Evolutionary conservation across 2,113 vertebrate species (phyloP).

Genomic region (Cacatua alba): DNA sequence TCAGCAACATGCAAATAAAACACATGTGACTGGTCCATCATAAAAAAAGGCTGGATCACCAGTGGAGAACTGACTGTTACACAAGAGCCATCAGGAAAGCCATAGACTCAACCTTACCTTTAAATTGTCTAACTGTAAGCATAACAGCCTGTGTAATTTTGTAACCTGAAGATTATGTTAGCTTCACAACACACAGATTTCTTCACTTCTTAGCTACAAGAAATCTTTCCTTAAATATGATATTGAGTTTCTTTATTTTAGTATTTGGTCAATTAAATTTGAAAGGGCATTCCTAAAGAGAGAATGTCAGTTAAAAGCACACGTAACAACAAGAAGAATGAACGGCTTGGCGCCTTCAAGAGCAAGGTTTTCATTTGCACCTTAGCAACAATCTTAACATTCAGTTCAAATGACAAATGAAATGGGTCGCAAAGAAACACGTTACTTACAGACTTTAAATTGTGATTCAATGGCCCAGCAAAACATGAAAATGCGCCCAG

Average conservation of each 20-base stretch:
- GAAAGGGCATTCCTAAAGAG: neutral
- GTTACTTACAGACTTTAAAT: constrained; percentile 36
- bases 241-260: constrained; percentile 5
- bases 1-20: constrained; percentile 34
- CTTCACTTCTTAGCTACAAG: neutral
- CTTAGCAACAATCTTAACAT: neutral
- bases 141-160: neutral
- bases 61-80: neutral
- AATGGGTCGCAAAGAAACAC: constrained; percentile 73
- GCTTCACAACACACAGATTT: neutral
- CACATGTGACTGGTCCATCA: constrained; percentile 8
- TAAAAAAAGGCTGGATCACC: neutral
- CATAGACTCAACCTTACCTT: neutral
- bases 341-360: neutral
- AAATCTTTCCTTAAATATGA: neutral
- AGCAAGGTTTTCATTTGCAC: neutral
- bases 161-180: neutral
- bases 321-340: neutral
- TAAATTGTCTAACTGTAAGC: neutral
- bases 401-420: constrained; percentile 67
- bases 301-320: constrained; percentile 31
- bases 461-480: constrained; percentile 78
- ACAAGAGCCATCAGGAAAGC: neutral
- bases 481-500: constrained; percentile 74
- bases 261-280: neutral